Conservation (phyloP, 2,113 vertebrate genomes). For the Cercocebus atys region DNA sequence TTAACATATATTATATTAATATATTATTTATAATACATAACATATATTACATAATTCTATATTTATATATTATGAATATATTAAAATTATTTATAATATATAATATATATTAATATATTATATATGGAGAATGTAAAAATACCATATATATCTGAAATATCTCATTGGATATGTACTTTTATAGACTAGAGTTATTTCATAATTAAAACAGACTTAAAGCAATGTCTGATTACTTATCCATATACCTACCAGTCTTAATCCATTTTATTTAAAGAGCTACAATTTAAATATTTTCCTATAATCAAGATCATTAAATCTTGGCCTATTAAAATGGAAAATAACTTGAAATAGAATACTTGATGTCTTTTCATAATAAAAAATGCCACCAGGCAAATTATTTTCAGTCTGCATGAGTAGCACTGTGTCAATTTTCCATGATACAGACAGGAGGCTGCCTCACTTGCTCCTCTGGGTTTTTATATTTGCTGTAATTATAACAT, state of each 20-base stretch:
- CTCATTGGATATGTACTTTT: not conserved
- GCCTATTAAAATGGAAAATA: constrained; percentile 38
- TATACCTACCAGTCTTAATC: not conserved
- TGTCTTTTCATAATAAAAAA: constrained; percentile 44
- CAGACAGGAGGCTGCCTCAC: not conserved
- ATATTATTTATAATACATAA: no score
- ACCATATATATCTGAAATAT: not conserved
- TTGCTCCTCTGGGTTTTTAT: not conserved
- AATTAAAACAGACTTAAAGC: constrained; percentile 45
- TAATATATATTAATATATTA: not conserved
- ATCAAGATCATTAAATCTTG: constrained; percentile 8
- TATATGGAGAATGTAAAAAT: constrained; percentile 22
- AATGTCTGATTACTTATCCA: constrained; percentile 1
- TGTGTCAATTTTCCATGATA: constrained; percentile 2
- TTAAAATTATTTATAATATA: no score
- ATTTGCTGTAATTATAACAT: constrained; percentile 34
- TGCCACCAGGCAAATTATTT: not conserved
- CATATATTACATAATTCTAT: no score
- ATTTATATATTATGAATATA: no score
- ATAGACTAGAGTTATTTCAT: constrained; percentile 7
- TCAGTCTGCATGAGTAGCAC: not conserved
- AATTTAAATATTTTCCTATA: constrained; percentile 42
- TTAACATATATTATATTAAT: no score
- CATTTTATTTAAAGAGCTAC: constrained; percentile 58
- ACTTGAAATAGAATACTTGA: constrained; percentile 44